These are phyloP conservation scores for Thamnophis sirtalis DNA, from an alignment of 2,113 vertebrate species.

Conservation along the genomic window DNA sequence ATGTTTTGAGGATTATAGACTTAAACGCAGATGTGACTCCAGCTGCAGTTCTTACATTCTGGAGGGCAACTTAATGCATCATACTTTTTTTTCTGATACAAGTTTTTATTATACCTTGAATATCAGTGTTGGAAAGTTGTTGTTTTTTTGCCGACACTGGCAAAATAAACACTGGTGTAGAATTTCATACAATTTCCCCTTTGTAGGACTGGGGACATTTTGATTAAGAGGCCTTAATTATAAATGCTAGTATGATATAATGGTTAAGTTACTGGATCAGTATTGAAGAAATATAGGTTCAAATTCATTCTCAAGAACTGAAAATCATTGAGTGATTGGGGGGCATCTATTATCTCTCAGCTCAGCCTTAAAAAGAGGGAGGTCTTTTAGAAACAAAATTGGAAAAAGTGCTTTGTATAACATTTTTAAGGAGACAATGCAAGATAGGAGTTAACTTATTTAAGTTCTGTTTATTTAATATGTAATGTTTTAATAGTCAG, in stretches of 20 bases:
- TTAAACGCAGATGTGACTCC: neutral
- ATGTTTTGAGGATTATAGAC: neutral
- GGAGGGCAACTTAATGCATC: neutral
- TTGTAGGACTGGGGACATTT: neutral
- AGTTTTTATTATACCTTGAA: neutral
- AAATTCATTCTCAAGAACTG: neutral
- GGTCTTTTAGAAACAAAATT: neutral
- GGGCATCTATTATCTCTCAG: neutral
- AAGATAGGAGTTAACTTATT: neutral
- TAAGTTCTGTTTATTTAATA: neutral
- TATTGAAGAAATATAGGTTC: neutral
- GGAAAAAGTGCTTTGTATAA: neutral
- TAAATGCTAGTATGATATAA: neutral
- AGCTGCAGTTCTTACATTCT: neutral
- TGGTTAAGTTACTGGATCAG: neutral
- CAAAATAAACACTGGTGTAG: neutral
- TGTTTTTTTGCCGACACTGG: neutral
- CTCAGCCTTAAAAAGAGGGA: neutral
- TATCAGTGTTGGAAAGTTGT: neutral
- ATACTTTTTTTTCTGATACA: neutral
- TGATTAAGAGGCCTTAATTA: neutral
- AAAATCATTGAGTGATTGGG: neutral
- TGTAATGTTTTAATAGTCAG: neutral
- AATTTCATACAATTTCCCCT: neutral
- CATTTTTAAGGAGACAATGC: neutral